Evolutionary conservation across 2,113 vertebrate genomes (phyloP).

Genomic region (Dissostichus mawsoni): DNA sequence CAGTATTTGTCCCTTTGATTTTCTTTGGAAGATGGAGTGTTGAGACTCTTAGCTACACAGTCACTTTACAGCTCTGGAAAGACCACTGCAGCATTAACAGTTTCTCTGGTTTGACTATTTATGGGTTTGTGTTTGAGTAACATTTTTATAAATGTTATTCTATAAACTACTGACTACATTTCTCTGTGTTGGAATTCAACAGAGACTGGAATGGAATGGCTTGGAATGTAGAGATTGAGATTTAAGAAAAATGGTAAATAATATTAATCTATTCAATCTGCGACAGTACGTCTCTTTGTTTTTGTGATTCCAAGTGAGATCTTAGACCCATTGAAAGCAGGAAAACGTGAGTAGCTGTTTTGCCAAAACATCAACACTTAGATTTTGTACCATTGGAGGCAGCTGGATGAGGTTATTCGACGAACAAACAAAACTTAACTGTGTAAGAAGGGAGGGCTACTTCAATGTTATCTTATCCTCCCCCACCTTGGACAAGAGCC

Average conservation of each 20-base stretch:
- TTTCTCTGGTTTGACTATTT: too few relatives aligned
- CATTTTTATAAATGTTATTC: too few relatives aligned
- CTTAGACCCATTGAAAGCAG: background rate
- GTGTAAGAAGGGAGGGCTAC: slow-evolving; percentile 45
- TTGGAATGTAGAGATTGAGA: too few relatives aligned
- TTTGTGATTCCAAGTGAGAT: background rate
- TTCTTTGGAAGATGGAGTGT: background rate
- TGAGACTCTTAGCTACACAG: background rate
- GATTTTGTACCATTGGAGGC: background rate
- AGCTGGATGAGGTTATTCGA: slow-evolving; percentile 32
- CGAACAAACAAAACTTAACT: slow-evolving; percentile 62
- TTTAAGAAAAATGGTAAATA: background rate
- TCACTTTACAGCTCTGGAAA: background rate
- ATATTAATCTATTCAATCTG: background rate
- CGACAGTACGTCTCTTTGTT: slow-evolving; percentile 2
- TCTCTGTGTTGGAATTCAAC: too few relatives aligned
- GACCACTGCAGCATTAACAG: too few relatives aligned
- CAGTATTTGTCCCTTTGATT: background rate
- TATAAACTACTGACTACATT: too few relatives aligned
- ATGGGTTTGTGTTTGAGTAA: too few relatives aligned
- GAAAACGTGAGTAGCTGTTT: slow-evolving; percentile 19
- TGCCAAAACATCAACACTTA: too few relatives aligned
- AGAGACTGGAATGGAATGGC: too few relatives aligned
- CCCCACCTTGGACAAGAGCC: slow-evolving; percentile 71
- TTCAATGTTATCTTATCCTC: slow-evolving; percentile 78